A percentile compares a stretch with the other conserved stretches of the same genome.
These are phyloP conservation scores for Ganaspis sp. DNA, from an alignment of 1,140 invertebrate genomes.

Conservation along the genomic window DNA sequence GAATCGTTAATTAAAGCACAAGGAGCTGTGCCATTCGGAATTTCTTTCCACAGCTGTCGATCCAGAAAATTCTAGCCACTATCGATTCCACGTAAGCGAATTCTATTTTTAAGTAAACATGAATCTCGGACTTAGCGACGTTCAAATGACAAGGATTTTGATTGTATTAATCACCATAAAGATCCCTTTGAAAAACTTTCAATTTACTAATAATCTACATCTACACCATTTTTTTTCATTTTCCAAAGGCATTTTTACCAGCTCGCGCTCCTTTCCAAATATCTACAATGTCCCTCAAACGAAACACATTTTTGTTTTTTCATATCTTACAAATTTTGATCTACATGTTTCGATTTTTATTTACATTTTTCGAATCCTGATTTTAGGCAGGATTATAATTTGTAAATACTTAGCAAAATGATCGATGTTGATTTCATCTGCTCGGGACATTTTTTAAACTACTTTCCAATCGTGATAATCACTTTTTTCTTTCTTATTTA, in stretches of 20 bases:
- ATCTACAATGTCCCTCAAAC: constrained; percentile 6
- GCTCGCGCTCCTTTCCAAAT: not conserved
- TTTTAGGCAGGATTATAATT: too few species aligned
- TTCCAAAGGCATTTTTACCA: not conserved
- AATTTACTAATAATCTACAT: not conserved
- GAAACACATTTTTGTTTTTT: not conserved
- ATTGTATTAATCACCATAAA: constrained; percentile 8
- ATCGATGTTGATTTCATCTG: constrained; percentile 7
- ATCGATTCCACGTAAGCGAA: constrained; percentile 88
- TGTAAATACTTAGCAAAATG: too few species aligned
- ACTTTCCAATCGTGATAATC: not conserved
- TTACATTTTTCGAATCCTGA: too few species aligned
- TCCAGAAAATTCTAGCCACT: constrained; percentile 90
- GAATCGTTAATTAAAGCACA: constrained; percentile 89
- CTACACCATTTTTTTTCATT: not conserved
- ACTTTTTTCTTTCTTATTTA: constrained; percentile 64
- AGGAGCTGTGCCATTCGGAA: constrained; percentile 87
- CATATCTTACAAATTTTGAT: constrained; percentile 4
- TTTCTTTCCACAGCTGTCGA: constrained; percentile 86
- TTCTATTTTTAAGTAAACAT: constrained; percentile 5
- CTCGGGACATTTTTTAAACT: constrained; percentile 24
- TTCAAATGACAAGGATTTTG: constrained; percentile 11
- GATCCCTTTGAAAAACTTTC: constrained; percentile 1
- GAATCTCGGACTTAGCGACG: constrained; percentile 3
- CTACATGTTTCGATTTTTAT: not conserved